Base-by-base conservation (phyloP, 2,113 vertebrate genomes). In the Prochilodus magdalenae region DNA sequence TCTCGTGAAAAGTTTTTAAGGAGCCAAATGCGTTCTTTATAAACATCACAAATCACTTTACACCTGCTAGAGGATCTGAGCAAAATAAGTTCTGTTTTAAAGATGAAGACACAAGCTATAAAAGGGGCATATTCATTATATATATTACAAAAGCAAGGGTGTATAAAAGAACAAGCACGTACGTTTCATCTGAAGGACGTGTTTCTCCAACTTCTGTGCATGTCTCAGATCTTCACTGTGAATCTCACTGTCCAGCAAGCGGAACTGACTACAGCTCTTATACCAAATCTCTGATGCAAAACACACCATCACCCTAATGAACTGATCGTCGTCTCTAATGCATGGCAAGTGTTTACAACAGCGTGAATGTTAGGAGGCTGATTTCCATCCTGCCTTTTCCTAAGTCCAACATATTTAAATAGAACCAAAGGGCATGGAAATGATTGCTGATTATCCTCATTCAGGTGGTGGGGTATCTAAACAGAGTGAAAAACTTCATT, bases 331-430 rank as follows among this genome's bases (percentile, higher is more conserved):
- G 3, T 36, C 36, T 36, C 3, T 7, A n/a, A 11, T 11, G 62
- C 24, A 47, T 24, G 8, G 18, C 30, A 12, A 53, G 20, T 24
- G 51, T 77, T 16, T 47, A 62, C 33, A 62, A 18, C 15, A 20
- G 3, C 24, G 62, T 51, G n/a, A 11, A 67, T 10, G 14, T 16
- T 22, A n/a, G 65, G 36, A 44, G 24, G 40, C 33, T 60, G 55
- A 75, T 75, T 75, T 75, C 55, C 60, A 33, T 65, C 26, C 27
- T 65, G 20, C 22, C 40, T 22, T 60, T 75, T 16, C 73, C 22
- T 75, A 30, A 65, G 44, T n/a, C 29, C n/a, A 36, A 47, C 60
- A 15, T 14, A 75, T 67, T 67, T 77, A 67, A 67, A 67, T 67
- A 20, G 18, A 67, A 67, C 5, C 65, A 67, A 67, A 67, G 2